A percentile compares a stretch with the other conserved stretches of the same genome.
Evolutionary conservation across 2,797 vertebrate genomes (phyloP).

Genomic region (Gallinago stenura): DNA sequence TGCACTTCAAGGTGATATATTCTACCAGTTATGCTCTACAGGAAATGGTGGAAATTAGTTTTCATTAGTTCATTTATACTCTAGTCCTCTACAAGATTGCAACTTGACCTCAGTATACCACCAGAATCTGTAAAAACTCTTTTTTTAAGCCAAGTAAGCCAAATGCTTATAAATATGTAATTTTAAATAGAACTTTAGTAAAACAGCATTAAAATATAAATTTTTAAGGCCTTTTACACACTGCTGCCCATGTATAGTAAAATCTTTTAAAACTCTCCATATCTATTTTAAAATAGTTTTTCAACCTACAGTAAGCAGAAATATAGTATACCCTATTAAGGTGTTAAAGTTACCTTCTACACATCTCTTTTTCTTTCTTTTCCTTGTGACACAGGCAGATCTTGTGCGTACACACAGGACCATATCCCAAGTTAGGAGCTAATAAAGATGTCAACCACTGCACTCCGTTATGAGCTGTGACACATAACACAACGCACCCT

Average conservation of each 20-base stretch:
- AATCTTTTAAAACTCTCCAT: neutral
- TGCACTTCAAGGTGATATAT: conserved; percentile 14
- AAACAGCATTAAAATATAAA: neutral
- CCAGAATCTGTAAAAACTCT: neutral
- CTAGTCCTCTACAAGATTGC: neutral
- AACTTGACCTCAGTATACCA: neutral
- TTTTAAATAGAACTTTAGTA: neutral
- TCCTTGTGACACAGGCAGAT: neutral
- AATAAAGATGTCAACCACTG: conserved; percentile 62
- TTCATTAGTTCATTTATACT: conserved; percentile 19
- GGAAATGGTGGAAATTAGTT: conserved; percentile 38
- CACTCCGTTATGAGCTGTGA: conserved; percentile 55
- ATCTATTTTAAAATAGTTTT: neutral
- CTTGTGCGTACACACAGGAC: rapidly evolving
- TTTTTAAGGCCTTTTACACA: neutral
- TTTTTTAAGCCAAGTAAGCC: neutral
- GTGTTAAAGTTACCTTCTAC: neutral
- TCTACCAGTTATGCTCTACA: neutral
- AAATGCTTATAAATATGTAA: neutral
- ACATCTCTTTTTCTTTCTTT: neutral
- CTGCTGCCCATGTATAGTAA: neutral
- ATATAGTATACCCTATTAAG: neutral
- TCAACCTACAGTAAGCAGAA: neutral
- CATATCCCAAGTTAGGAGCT: neutral
- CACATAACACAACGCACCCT: conserved; percentile 37